Base-by-base conservation (phyloP, 2,888 invertebrate genomes). In the Altica lythri region DNA sequence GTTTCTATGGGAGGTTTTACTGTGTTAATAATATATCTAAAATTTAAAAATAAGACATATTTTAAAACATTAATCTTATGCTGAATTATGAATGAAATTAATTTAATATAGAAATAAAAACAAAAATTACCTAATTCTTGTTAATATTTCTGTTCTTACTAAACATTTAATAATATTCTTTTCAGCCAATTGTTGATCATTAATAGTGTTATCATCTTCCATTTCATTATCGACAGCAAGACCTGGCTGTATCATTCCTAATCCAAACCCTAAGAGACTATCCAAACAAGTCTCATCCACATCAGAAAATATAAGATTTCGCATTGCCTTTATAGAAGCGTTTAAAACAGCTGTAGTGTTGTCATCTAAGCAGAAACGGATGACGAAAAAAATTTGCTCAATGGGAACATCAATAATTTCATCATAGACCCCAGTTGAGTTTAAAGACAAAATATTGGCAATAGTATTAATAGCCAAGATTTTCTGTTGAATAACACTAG, bases 291-390 rank as follows among this genome's bases (percentile, higher is more conserved):
- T 79, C 73, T 95, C 94, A 77, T 95, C 95, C 10, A 88, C 81
- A 68, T 86, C 84, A 64, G 87, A 88, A 64, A 83, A 88, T 38
- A 93, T 75, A 32, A 95, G 79, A 69, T 86, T 85, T 55, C 88
- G 82, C 68, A 95, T 78, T 0, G 89, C 88, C 72, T 84, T 85
- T 10, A 92, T 78, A 9, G 90, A 83, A n/a, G 92, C 86, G 63
- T 87, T 86, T 29, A 93, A 75, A 37, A 90, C 82, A 1, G 85
- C 81, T 0, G 84, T 80, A 17, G 86, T 84, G 63, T 88, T 86
- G 68, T 95, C 94, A 76, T 96, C 95, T 62, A 95, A 77, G 1
- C 92, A 88, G 77, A 91, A 90, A 65, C 95, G 82, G 44, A 95
- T 68, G 1, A 95, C 78, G 67, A 95, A 86, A 68, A 92, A 86